phyloP scores from a whole-genome alignment of 2,888 invertebrate genomes.

The Cryptocephalus primarius region DNA sequence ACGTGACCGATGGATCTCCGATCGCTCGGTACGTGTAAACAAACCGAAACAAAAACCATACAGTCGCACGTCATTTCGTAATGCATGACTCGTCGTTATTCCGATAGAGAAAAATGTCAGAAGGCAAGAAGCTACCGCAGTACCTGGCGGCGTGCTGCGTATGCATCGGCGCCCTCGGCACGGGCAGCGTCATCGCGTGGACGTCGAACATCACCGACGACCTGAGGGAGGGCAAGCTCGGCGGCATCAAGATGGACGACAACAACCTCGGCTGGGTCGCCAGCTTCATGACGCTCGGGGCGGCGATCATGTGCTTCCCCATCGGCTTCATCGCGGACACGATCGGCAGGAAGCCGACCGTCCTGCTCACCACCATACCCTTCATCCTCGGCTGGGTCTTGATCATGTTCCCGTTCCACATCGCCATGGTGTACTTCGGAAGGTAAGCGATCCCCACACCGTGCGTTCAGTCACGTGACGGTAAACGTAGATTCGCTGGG shows the following conservation, averaged over 20 bases:
- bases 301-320: slow-evolving; percentile 59
- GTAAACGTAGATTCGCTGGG: too few species aligned
- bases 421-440: slow-evolving; percentile 51
- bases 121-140: slow-evolving; percentile 45
- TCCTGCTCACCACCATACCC: slow-evolving; percentile 52
- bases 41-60: too few species aligned
- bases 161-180: slow-evolving; percentile 55
- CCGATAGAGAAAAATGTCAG: not conserved
- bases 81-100: too few species aligned
- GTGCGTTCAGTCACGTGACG: too few species aligned
- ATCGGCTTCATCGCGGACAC: slow-evolving; percentile 43
- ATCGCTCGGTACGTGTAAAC: too few species aligned
- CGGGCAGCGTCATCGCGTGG: slow-evolving; percentile 68
- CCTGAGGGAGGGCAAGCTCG: slow-evolving; percentile 39
- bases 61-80: too few species aligned
- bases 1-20: too few species aligned
- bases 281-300: slow-evolving; percentile 59
- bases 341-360: slow-evolving; percentile 61
- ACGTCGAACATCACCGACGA: slow-evolving; percentile 55
- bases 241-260: slow-evolving; percentile 12
- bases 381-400: slow-evolving; percentile 64
- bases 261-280: slow-evolving; percentile 57
- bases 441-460: not conserved
- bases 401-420: slow-evolving; percentile 54
- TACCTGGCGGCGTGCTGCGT: slow-evolving; percentile 48